These are phyloP conservation scores for Lerema accius DNA, from an alignment of 1,140 invertebrate species.

Conservation along the genomic window DNA sequence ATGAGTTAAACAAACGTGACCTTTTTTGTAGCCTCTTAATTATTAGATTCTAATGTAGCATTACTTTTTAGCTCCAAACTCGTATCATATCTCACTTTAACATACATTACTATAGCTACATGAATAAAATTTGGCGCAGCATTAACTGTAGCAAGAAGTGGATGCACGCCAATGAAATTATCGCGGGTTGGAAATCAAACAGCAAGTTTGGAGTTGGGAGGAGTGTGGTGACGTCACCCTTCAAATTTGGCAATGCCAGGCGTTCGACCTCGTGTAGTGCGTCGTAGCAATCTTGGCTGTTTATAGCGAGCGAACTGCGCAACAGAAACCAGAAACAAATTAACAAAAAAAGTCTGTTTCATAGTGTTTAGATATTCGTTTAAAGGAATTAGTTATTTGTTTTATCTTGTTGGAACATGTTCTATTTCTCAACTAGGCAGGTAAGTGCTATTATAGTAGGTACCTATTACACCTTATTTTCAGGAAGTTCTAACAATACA, in stretches of 20 bases:
- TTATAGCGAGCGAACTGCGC: constrained; percentile 58
- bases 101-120: constrained; percentile 5
- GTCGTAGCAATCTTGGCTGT: constrained; percentile 57
- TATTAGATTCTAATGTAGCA: constrained; percentile 43
- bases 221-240: constrained; percentile 57
- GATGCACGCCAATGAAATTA: constrained; percentile 7
- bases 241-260: constrained; percentile 76
- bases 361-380: too few species aligned
- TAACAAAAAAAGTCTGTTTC: constrained; percentile 4
- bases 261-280: constrained; percentile 65
- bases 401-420: constrained; percentile 13
- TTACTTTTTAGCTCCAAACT: background rate
- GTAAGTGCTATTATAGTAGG: too few species aligned
- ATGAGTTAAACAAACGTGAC: constrained; percentile 45
- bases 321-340: constrained; percentile 43
- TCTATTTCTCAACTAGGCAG: too few species aligned
- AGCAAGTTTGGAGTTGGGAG: constrained; percentile 12
- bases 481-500: too few species aligned
- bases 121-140: background rate
- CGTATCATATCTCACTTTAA: background rate
- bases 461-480: too few species aligned
- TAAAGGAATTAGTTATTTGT: too few species aligned
- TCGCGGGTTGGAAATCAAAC: background rate
- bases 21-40: constrained; percentile 47
- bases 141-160: background rate